phyloP scores from a whole-genome alignment of 2,113 vertebrate species.

The Rostratula benghalensis region DNA sequence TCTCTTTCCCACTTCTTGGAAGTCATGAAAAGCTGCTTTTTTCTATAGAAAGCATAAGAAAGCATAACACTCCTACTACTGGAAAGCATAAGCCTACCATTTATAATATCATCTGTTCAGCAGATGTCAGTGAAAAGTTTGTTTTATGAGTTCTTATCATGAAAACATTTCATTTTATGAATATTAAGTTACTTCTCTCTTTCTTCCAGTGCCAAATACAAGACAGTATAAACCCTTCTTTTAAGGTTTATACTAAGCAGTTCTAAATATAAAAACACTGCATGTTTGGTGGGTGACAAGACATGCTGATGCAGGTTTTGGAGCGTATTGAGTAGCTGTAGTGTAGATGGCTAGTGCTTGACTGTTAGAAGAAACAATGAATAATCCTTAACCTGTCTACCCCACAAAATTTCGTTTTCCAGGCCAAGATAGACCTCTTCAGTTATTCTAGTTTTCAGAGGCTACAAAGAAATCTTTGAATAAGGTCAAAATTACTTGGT shows the following conservation, averaged over 20 bases:
- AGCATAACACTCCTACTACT: not conserved
- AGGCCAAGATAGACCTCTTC: not conserved
- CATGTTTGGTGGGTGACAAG: not conserved
- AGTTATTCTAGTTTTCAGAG: not conserved
- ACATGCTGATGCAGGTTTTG: not conserved
- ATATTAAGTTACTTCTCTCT: not conserved
- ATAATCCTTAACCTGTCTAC: not conserved
- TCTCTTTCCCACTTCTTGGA: not conserved
- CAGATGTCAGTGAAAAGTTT: not conserved
- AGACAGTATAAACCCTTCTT: not conserved
- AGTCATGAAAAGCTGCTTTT: not conserved
- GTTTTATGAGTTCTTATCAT: not conserved
- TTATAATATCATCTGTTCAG: not conserved
- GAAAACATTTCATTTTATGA: not conserved
- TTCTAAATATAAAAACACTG: not conserved
- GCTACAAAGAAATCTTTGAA: not conserved
- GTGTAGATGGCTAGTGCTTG: not conserved
- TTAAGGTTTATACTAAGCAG: not conserved
- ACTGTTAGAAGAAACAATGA: not conserved
- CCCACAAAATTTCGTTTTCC: not conserved
- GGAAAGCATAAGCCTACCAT: not conserved
- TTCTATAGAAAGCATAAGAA: not conserved
- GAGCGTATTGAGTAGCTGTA: not conserved
- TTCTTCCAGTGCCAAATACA: not conserved
- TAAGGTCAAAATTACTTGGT: not conserved